Evolutionary conservation across 2,888 invertebrate genomes (phyloP), one percentile per base, ranked within the genome.

Genomic region (Dryobota labecula): DNA sequence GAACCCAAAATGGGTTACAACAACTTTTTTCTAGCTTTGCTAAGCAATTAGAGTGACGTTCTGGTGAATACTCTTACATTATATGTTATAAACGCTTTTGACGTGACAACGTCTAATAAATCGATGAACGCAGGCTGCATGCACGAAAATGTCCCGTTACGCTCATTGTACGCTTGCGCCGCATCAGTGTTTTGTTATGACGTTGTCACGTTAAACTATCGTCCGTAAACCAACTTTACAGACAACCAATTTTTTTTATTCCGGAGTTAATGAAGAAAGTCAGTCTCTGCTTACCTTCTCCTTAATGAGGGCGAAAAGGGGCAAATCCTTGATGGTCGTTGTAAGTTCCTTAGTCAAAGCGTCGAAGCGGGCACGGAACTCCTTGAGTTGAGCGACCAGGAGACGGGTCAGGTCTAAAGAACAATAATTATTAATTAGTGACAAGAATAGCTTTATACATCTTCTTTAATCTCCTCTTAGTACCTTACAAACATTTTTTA

Each of bases 241-340:
- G n/a, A n/a, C n/a, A n/a, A n/a, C n/a, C n/a, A n/a, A n/a, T n/a
- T n/a, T n/a, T n/a, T n/a, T n/a, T n/a, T n/a, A n/a, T 13, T 20
- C 27, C 1, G 33, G 4, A 60, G 15, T 24, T 15, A 0, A 7
- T 33, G 6, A 33, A n/a, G 15, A 41, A 33, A 41, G 1, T 18
- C 4, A 7, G 15, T 38, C 2, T 33, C 0, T 41, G 43, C 72
- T 76, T 86, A 95, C 96, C 91, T 94, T 95, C 71, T 95, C 94
- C 74, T 93, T 93, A 43, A 96, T 81, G n/a, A 89, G 69, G 1
- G 84, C 78, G 45, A 96, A 64, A 82, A 95, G 69, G 1, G 96
- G 96, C 84, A 94, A 68, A 8, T 96, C 94, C 78, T 94, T 95
- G 78, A 96, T 86, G 66, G 95, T 89, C 41, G 90, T 84, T 2